Evolutionary conservation across 2,113 vertebrate species (phyloP), one percentile per base, ranked within the genome.

Genomic region (Lonchura striata): DNA sequence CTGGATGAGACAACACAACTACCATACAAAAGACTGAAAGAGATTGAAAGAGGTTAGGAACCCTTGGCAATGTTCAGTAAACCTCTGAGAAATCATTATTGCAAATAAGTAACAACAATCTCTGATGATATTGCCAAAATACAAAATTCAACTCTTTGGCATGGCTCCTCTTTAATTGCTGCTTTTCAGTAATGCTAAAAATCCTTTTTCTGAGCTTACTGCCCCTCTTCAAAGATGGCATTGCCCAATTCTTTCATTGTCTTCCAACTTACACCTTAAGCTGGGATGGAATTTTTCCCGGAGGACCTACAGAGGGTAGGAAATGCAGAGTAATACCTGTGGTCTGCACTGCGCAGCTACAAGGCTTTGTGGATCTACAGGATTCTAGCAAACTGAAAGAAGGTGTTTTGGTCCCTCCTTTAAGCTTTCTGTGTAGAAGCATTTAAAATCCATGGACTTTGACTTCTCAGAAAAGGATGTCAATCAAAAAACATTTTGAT

Each of bases 161-260:
- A 19, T 35, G 11, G 2, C 10, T 70, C 1, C 6, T 94, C 9
- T 65, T 71, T 49, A 47, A 28, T 61, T 65, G 13, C 3, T 57
- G 3, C 3, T 54, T 2, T 25, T 82, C 9, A 33, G 4, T 35
- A 86, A 56, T 2, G 10, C 23, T 44, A 56, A 69, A 86, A 22
- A 16, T 35, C 9, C 4, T 68, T 64, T 49, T 25, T 69, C 15
- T 77, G 70, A 65, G 28, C 2, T 68, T 14, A 41, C 0, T 12
- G 5, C 1, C 4, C 1, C 3, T 2, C 4, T 77, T 11, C 16
- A 15, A 75, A 28, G 8, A 13, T 18, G 3, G 0, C 3, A 65
- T 80, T 82, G 9, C 5, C 20, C 15, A 49, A 4, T 74, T 53
- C 7, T 57, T 53, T 41, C 5, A 30, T 28, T 82, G 23, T 71